Evolutionary conservation across 2,797 vertebrate genomes (phyloP), one percentile per base, ranked within the genome.

Genomic region (Cossypha caffra): DNA sequence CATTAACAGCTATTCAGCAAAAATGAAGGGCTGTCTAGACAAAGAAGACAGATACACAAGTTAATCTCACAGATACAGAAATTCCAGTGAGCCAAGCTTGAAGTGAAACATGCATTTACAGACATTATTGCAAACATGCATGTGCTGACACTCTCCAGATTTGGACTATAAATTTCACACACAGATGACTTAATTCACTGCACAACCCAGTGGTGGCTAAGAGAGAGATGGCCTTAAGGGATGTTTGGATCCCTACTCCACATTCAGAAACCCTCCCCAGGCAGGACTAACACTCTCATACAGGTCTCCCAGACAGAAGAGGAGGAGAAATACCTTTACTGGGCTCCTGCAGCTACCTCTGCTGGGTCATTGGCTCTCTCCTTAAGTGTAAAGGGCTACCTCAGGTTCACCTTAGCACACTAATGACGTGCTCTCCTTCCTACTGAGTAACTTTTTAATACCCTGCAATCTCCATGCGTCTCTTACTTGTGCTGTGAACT

Each of bases 391-490:
- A 86, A 24, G 57, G 67, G 48, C 21, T 85, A 37, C 50, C 62
- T 77, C 75, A 85, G 55, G 59, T 40, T 87, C 77, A 88, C n/a
- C 57, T 47, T 28, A 42, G 61, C 17, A 55, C 54, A 38, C 42
- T n/a, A n/a, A 77, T 0, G 0, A 72, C 1, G 7, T 26, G 24
- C 16, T 86, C 40, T 72, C 73, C 73, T 86, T 83, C 92, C 79
- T 58, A 42, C 64, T 3, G 16, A 72, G 57, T 18, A 78, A 81
- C 37, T 66, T 88, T 42, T 84, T 57, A 90, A 57, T 50, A 47
- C 4, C 15, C 71, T 2, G 10, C 40, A 76, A 79, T 45, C 59
- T 81, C 61, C 59, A 31, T 0, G 1, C 0, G 0, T 45, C 33
- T 81, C 75, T 68, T 35, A 31, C 61, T n/a, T 69, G 79, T 59